Conservation (phyloP, 1,140 invertebrate species). For the Anoplolepis gracilipes region DNA sequence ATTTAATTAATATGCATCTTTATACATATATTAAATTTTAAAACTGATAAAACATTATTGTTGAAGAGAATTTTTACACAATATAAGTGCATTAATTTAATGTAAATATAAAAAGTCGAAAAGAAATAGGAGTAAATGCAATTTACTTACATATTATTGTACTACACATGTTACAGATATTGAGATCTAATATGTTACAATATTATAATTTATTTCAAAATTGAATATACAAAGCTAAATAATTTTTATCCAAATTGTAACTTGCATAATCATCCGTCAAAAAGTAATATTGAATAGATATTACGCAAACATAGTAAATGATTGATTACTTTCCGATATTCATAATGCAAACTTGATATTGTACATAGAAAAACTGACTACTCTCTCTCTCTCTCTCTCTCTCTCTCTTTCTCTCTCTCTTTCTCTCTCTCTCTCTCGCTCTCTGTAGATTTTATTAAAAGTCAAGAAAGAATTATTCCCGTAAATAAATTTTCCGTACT, state of each 20-base stretch:
- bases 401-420: no score
- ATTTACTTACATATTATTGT: no score
- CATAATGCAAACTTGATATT: neutral
- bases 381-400: no score
- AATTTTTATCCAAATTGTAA: neutral
- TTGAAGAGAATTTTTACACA: no score
- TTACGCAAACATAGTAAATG: conserved; percentile 14
- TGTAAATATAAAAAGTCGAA: no score
- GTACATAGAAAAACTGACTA: neutral
- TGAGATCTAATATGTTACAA: no score
- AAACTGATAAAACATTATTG: no score
- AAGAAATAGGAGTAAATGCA: no score
- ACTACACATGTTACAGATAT: no score
- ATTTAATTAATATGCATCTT: no score
- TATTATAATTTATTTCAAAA: neutral
- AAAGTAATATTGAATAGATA: conserved; percentile 31
- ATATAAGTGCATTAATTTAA: no score
- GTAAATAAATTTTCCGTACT: conserved; percentile 13
- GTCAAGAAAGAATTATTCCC: neutral
- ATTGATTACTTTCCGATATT: conserved; percentile 32
- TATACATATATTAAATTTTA: no score
- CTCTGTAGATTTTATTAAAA: neutral
- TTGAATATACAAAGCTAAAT: neutral
- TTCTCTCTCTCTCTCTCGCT: neutral
- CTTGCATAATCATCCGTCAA: neutral